A percentile compares a stretch with the other conserved stretches of the same genome.
Conservation (phyloP, 2,797 vertebrate species). For the Crax fasciolata region DNA sequence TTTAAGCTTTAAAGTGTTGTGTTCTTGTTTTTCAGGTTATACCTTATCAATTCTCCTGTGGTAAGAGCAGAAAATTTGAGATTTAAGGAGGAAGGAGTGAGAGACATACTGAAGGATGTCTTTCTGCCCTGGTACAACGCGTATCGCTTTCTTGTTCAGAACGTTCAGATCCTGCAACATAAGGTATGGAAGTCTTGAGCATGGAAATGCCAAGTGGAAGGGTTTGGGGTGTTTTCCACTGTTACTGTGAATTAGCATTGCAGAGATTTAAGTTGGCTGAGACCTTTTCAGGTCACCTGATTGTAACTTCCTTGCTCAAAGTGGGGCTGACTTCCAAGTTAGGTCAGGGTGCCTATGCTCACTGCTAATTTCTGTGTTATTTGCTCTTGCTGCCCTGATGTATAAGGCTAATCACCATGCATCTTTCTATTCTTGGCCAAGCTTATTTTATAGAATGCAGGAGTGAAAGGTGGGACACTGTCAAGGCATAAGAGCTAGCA, state of each 20-base stretch:
- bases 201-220: not conserved
- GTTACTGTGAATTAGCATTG: fast-evolving
- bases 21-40: constrained; percentile 85
- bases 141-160: constrained; percentile 97
- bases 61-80: constrained; percentile 97
- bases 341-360: not conserved
- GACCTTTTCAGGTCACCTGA: not conserved
- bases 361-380: not conserved
- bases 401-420: not conserved
- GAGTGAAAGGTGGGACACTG: not conserved
- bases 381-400: not conserved
- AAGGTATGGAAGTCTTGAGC: constrained; percentile 83
- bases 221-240: not conserved
- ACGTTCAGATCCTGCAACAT: constrained; percentile 89
- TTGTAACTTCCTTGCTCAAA: not conserved
- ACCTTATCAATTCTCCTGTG: constrained; percentile 98
- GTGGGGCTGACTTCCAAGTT: not conserved
- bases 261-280: not conserved
- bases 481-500: not conserved
- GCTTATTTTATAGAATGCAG: not conserved
- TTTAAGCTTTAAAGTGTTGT: not conserved
- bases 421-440: not conserved
- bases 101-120: constrained; percentile 96
- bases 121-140: constrained; percentile 99
- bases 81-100: constrained; percentile 97